These are phyloP conservation scores for Cotesia congregata DNA, from an alignment of 2,888 invertebrate genomes.

Conservation along the genomic window DNA sequence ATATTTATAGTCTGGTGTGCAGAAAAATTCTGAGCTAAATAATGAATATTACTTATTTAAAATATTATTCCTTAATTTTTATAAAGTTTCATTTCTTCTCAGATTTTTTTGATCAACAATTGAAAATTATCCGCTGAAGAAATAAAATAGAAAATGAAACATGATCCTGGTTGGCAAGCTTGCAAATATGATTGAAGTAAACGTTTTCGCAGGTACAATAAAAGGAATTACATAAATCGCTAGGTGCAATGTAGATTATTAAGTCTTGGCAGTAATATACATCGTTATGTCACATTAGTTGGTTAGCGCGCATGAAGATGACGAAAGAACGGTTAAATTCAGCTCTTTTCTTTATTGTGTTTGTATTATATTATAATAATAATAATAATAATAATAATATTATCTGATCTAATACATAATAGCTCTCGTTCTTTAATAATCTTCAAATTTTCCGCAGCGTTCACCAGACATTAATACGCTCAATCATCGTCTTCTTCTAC, in stretches of 20 bases:
- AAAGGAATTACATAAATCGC: conserved; percentile 58
- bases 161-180: conserved; percentile 13
- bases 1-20: conserved; percentile 32
- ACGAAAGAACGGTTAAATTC: conserved; percentile 17
- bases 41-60: not conserved
- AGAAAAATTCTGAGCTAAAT: conserved; percentile 23
- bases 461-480: not conserved
- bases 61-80: too few species aligned
- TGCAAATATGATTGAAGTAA: not conserved
- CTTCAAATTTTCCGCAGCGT: conserved; percentile 19
- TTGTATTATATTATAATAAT: not conserved
- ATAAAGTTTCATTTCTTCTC: too few species aligned
- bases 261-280: conserved; percentile 55
- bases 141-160: conserved; percentile 14
- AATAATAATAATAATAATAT: not conserved
- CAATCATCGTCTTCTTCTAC: not conserved
- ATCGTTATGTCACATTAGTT: conserved; percentile 54
- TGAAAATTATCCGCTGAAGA: conserved; percentile 21
- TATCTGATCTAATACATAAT: not conserved
- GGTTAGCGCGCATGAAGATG: not conserved
- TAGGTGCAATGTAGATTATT: conserved; percentile 46
- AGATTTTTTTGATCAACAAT: not conserved
- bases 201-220: conserved; percentile 47
- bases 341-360: conserved; percentile 1
- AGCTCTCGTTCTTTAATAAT: not conserved